phyloP scores from a whole-genome alignment of 1,140 invertebrate species.

The Matsumurasca onukii region DNA sequence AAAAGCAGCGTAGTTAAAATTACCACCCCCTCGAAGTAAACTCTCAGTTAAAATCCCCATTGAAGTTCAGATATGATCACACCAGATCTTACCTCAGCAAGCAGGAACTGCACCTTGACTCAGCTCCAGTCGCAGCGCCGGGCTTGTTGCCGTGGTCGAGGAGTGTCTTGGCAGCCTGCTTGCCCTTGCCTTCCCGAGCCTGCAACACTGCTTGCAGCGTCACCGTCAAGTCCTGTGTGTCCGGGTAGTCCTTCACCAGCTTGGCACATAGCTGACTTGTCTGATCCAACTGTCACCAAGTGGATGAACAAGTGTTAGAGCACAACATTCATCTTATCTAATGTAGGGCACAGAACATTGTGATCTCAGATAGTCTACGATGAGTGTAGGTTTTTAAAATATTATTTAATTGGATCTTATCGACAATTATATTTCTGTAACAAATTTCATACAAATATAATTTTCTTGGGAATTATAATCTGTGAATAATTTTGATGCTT shows the following conservation, averaged over 20 bases:
- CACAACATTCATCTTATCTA: no score
- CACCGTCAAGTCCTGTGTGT: slow-evolving; percentile 58
- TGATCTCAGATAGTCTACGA: no score
- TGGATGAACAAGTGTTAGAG: slow-evolving; percentile 11
- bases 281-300: slow-evolving; percentile 65
- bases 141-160: slow-evolving; percentile 56
- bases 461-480: no score
- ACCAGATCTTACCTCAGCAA: slow-evolving; percentile 51
- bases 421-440: no score
- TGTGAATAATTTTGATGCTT: no score
- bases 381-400: no score
- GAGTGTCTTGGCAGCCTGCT: slow-evolving; percentile 72
- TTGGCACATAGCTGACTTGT: slow-evolving; percentile 75
- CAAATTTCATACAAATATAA: neutral
- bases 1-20: no score
- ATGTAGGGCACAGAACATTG: no score
- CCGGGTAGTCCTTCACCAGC: slow-evolving; percentile 65
- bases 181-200: slow-evolving; percentile 68
- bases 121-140: slow-evolving; percentile 52
- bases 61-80: no score
- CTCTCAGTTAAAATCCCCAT: no score
- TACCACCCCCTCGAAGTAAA: no score
- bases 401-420: no score
- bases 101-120: slow-evolving; percentile 65
- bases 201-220: slow-evolving; percentile 70